Evolutionary conservation across 2,888 invertebrate species (phyloP).

Genomic region (Adineta ricciae): DNA sequence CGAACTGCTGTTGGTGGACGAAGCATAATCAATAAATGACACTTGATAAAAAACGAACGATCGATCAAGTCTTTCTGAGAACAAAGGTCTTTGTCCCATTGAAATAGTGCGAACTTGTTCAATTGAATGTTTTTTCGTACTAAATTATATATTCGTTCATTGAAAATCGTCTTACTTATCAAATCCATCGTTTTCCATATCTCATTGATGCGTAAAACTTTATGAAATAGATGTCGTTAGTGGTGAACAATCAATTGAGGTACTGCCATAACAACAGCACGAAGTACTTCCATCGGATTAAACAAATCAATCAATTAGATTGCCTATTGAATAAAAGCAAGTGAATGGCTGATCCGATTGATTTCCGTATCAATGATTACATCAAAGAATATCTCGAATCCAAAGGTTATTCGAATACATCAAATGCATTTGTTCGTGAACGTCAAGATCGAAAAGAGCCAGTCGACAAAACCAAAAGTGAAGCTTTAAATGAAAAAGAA

Average conservation of each 20-base stretch:
- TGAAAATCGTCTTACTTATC: too few species aligned
- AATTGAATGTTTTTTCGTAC: neutral
- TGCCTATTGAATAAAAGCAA: neutral
- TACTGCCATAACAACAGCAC: too few species aligned
- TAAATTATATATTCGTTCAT: neutral
- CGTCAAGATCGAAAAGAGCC: neutral
- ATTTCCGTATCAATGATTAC: conserved; percentile 15
- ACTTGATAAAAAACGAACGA: too few species aligned
- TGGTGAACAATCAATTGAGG: too few species aligned
- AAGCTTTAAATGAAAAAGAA: neutral
- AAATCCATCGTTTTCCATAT: too few species aligned
- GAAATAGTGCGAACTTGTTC: neutral
- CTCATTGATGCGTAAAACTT: too few species aligned
- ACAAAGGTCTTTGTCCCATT: neutral
- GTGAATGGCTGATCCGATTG: neutral
- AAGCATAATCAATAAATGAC: too few species aligned
- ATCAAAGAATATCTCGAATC: neutral
- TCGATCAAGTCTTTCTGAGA: neutral
- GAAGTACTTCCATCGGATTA: neutral
- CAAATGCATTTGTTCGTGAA: neutral
- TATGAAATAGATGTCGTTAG: too few species aligned
- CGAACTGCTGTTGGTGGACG: neutral
- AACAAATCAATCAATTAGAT: neutral
- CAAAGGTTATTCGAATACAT: neutral
- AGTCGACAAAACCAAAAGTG: neutral